Base-by-base conservation (phyloP, 1,140 invertebrate genomes). In the Lutraria rhynchaena region DNA sequence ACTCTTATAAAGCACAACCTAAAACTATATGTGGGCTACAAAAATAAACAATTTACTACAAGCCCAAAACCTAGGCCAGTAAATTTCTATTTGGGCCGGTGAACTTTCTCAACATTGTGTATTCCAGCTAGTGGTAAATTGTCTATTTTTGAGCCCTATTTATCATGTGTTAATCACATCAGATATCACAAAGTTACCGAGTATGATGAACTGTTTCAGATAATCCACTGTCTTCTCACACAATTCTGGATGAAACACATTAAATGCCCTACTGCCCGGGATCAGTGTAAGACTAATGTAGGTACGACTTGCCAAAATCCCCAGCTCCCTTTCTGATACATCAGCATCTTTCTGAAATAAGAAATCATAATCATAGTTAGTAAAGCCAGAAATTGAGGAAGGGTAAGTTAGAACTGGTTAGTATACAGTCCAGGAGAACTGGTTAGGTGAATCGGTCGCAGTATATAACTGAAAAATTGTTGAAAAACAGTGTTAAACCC, bases 241-340 rank as follows among this genome's bases (percentile, higher is more conserved):
- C 11, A 95, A 84, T 49, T 93, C 93, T 3, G 94, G 92, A 83
- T 95, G 94, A 86, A 94, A 95, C 0, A 95, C 89, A 49, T 93
- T 89, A 86, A 94, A 95, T 3, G 94, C 93, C 58, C 90, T 92
- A 82, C 94, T 94, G 9, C 87, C 89, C 86, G 87, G 92, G 70
- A 85, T 83, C 78, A 58, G 88, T 81, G 88, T 73, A 61, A 87
- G 87, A 85, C 46, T 89, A 69, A 84, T 87, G 84, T 90, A 92
- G 71, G 60, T 85, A 67, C 73, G 87, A 71, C 85, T 80, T 81
- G 85, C 91, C 80, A 82, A 51, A 19, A 90, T 69, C 0, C 89
- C 92, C 9, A 91, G 87, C 29, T 91, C 90, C 31, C 85, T 91
- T 35, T 90, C 86, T 41, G 87, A 83, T 11, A 49, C 87, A 85